Percentiles rank a stretch among this genome's conserved stretches.
phyloP scores from a whole-genome alignment of 1,140 invertebrate species.

The Scaptomyza hsui region DNA sequence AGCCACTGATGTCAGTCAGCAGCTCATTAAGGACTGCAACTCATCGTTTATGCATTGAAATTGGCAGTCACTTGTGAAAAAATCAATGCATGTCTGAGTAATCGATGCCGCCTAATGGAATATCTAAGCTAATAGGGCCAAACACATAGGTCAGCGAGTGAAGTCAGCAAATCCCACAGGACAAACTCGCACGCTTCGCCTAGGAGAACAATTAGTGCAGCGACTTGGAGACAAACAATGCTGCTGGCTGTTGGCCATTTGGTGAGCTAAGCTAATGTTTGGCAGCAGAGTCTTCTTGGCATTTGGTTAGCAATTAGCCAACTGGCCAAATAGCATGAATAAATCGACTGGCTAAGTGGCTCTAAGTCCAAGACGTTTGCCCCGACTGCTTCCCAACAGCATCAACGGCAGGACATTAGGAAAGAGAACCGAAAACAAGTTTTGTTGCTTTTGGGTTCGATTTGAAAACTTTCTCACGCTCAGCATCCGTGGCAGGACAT shows the following conservation, averaged over 20 bases:
- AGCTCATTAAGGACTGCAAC: conserved; percentile 66
- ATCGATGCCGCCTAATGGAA: conserved; percentile 79
- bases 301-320: conserved; percentile 72
- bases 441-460: conserved; percentile 11
- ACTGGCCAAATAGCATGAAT: conserved; percentile 74
- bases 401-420: conserved; percentile 57
- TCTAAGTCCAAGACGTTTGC: conserved; percentile 37
- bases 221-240: conserved; percentile 53
- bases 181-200: background rate
- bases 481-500: conserved; percentile 68
- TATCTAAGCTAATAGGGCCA: conserved; percentile 75
- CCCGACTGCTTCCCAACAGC: conserved; percentile 27
- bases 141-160: conserved; percentile 7
- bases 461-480: conserved; percentile 70
- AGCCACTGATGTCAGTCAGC: conserved; percentile 16
- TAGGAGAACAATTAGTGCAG: conserved; percentile 67
- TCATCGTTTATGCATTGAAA: conserved; percentile 81
- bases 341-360: conserved; percentile 66
- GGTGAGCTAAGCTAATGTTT: conserved; percentile 72
- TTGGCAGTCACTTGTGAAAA: conserved; percentile 80
- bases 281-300: conserved; percentile 46
- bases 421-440: conserved; percentile 49
- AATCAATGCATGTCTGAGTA: conserved; percentile 82
- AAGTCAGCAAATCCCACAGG: conserved; percentile 14
- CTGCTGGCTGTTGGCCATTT: conserved; percentile 68